Percentiles rank a stretch among this genome's conserved stretches.
Evolutionary conservation across 2,888 invertebrate species (phyloP).

Genomic region (Folsomia manolachei): DNA sequence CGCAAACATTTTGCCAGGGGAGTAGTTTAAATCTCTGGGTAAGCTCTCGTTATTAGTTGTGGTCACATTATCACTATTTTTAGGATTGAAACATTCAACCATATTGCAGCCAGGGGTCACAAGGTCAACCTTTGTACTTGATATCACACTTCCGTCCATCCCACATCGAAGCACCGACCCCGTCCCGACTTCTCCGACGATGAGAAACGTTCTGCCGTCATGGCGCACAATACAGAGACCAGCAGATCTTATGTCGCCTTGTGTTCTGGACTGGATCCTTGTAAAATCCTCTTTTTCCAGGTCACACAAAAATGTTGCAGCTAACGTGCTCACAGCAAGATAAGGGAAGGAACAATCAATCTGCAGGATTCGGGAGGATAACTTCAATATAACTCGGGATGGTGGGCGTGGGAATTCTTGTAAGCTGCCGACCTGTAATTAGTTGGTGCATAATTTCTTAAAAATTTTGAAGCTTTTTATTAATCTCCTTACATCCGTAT

Average conservation of each 20-base stretch:
- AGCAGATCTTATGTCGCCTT: constrained; percentile 16
- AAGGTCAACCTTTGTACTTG: constrained; percentile 23
- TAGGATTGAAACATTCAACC: constrained; percentile 40
- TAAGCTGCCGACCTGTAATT: constrained; percentile 41
- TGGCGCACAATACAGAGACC: constrained; percentile 38
- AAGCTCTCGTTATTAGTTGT: not conserved
- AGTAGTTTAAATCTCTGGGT: constrained; percentile 17
- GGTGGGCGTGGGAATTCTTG: constrained; percentile 45
- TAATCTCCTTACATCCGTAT: not conserved
- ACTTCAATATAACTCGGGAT: constrained; percentile 45
- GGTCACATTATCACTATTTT: not conserved
- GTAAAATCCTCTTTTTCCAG: constrained; percentile 47
- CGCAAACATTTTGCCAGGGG: constrained; percentile 40
- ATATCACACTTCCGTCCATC: constrained; percentile 36
- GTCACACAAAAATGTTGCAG: constrained; percentile 45
- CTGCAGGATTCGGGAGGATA: constrained; percentile 41
- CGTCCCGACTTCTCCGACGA: constrained; percentile 34
- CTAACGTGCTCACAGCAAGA: constrained; percentile 39
- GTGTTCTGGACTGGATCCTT: not conserved
- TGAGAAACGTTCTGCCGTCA: constrained; percentile 29
- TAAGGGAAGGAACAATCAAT: constrained; percentile 48
- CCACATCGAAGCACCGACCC: constrained; percentile 31
- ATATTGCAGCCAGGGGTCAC: constrained; percentile 20
- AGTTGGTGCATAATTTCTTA: not conserved
- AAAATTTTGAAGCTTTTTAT: not conserved